These are phyloP conservation scores for Marisa cornuarietis DNA, from an alignment of 1,140 invertebrate genomes.

Conservation along the genomic window DNA sequence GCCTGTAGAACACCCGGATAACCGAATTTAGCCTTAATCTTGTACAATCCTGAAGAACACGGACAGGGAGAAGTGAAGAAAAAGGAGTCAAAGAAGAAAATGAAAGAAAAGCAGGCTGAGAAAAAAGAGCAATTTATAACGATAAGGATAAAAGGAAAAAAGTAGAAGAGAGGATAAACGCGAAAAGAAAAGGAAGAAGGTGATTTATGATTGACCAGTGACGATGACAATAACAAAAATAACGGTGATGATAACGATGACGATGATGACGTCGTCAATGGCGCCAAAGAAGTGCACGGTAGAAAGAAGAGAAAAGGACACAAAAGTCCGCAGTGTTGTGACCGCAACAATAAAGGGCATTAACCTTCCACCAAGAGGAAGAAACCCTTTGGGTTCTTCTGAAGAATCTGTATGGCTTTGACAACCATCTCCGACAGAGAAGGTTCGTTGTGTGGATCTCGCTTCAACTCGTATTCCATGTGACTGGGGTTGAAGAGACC, in stretches of 20 bases:
- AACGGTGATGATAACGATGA: background rate
- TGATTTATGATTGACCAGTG: too few relatives aligned
- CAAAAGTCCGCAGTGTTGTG: background rate
- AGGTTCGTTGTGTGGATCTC: constrained; percentile 69
- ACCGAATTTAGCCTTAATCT: too few relatives aligned
- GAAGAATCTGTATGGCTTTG: constrained; percentile 83
- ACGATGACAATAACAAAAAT: background rate
- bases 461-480: constrained; percentile 78
- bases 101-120: too few relatives aligned
- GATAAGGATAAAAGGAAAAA: too few relatives aligned
- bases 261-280: background rate
- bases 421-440: constrained; percentile 86
- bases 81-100: too few relatives aligned
- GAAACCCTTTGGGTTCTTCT: constrained; percentile 81
- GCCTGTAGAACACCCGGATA: constrained; percentile 39
- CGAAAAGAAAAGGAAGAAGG: too few relatives aligned
- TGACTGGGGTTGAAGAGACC: constrained; percentile 80
- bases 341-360: background rate
- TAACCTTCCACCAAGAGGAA: constrained; percentile 90
- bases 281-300: background rate
- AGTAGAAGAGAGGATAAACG: too few relatives aligned
- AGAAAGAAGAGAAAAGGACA: background rate
- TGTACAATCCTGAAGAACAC: too few relatives aligned
- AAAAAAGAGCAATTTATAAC: background rate
- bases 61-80: too few relatives aligned